Percentiles rank a stretch among this genome's conserved stretches.
Conservation (phyloP, 2,888 invertebrate species). For the Elgonia sp. region DNA sequence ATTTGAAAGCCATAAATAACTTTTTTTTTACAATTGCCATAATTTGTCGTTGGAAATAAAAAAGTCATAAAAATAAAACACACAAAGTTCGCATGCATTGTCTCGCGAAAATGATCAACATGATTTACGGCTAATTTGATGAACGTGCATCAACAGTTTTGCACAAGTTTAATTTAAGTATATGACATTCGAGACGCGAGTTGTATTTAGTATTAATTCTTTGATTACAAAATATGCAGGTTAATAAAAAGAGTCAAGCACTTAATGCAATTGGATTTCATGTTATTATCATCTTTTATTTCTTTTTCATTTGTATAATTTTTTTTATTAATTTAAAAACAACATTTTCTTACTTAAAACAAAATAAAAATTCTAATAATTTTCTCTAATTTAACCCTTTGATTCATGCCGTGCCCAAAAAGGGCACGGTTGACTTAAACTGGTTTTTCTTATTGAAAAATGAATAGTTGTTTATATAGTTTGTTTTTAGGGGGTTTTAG, state of each 20-base stretch:
- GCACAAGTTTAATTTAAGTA: background rate
- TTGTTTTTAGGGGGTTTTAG: too few relatives aligned
- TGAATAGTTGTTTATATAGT: too few relatives aligned
- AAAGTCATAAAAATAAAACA: background rate
- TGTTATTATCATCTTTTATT: conserved; percentile 5
- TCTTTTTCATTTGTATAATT: too few relatives aligned
- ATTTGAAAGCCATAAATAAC: conserved; percentile 18
- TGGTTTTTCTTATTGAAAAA: too few relatives aligned
- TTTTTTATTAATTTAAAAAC: too few relatives aligned
- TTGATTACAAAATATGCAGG: conserved; percentile 21
- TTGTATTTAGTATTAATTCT: conserved; percentile 5
- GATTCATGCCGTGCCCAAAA: too few relatives aligned
- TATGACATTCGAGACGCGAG: conserved; percentile 22
- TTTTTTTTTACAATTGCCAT: conserved; percentile 23
- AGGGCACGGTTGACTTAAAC: too few relatives aligned
- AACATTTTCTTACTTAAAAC: too few relatives aligned
- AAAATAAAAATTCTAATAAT: too few relatives aligned
- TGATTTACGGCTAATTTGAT: conserved; percentile 34
- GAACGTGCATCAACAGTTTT: conserved; percentile 25
- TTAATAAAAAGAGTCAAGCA: conserved; percentile 16
- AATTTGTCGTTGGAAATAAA: conserved; percentile 22
- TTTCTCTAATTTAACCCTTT: too few relatives aligned
- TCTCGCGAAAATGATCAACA: conserved; percentile 7
- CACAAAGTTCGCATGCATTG: conserved; percentile 4
- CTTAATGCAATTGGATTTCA: background rate